Conservation (phyloP, 2,888 invertebrate species). For the Portevinia maculata region DNA sequence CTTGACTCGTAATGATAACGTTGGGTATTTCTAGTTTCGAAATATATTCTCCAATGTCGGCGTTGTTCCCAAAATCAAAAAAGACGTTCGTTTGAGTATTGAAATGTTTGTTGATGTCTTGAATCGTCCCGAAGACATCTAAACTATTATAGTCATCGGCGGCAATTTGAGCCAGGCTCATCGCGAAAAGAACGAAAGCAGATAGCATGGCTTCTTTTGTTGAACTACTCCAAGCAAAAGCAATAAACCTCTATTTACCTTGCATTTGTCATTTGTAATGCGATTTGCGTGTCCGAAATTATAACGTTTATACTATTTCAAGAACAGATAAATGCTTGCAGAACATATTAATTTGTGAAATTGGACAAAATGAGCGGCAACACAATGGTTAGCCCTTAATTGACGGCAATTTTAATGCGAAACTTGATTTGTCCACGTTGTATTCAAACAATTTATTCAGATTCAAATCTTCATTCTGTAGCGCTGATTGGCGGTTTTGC, state of each 20-base stretch:
- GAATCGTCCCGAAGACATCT: background rate
- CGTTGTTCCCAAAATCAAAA: background rate
- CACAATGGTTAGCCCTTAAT: too few species aligned
- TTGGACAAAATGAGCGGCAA: too few species aligned
- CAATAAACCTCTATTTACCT: background rate
- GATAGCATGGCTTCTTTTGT: background rate
- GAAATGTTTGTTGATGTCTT: background rate
- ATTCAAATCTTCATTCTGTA: too few species aligned
- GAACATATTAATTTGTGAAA: too few species aligned
- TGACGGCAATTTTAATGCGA: too few species aligned
- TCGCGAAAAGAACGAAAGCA: background rate
- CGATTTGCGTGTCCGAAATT: too few species aligned
- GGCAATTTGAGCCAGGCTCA: background rate
- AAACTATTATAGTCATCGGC: background rate
- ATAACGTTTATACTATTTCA: too few species aligned
- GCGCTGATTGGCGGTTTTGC: too few species aligned
- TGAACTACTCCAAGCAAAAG: background rate
- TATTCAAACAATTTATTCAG: too few species aligned
- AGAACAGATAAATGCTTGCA: too few species aligned
- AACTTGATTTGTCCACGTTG: too few species aligned
- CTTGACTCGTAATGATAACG: background rate
- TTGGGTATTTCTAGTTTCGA: background rate
- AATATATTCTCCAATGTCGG: background rate
- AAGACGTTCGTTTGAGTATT: background rate
- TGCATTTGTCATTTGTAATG: too few species aligned